Evolutionary conservation across 2,888 invertebrate species (phyloP), one percentile per base, ranked within the genome.

Genomic region (Galerucella calmariensis): DNA sequence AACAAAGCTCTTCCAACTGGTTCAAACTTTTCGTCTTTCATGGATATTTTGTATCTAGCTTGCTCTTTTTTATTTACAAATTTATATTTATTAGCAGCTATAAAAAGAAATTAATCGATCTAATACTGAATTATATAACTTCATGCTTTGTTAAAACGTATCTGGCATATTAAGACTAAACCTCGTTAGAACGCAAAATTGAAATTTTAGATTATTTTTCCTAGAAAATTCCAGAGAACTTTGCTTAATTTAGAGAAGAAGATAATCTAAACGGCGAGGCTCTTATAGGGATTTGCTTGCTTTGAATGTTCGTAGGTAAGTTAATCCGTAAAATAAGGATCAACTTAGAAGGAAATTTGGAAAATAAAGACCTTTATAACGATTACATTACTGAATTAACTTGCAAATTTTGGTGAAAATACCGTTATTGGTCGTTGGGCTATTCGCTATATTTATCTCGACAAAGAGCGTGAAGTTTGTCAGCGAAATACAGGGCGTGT

Each of bases 381-480:
- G 35, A 41, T 59, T 73, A 65, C 65, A 66, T 66, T 66, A 6
- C 65, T 16, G 66, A 69, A 73, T 73, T 73, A 69, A 69, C 73
- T 73, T 69, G 73, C 69, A 69, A 73, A 73, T 73, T 73, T 59
- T 56, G 20, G 65, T 51, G 65, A 59, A 41, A 73, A 73, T 63
- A 59, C 69, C 73, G 65, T 73, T 65, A 69, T 69, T 73, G 73
- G 69, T 63, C 69, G 62, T 48, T 61, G 69, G 69, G 35, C 59
- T 69, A 69, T 69, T 61, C 61, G 14, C 5, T 46, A 27, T 48
- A 41, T 46, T n/a, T n/a, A n/a, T n/a, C n/a, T n/a, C n/a, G n/a
- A n/a, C n/a, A n/a, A n/a, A n/a, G n/a, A n/a, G n/a, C n/a, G n/a
- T n/a, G n/a, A n/a, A n/a, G n/a, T n/a, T n/a, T n/a, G n/a, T n/a